Conservation (phyloP, 2,888 invertebrate species). For the Protodeltote pygarga region DNA sequence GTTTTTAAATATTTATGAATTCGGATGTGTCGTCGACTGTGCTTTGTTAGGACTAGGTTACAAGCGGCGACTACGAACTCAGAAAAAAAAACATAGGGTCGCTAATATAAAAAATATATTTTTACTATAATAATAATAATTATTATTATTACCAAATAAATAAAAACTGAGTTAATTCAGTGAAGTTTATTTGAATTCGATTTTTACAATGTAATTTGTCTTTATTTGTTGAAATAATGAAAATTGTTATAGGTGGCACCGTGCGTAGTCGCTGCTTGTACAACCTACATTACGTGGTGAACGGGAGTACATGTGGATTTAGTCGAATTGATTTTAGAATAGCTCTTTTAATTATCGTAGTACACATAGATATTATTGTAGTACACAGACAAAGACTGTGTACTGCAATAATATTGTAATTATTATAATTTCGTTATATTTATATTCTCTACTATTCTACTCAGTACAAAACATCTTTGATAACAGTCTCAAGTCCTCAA, state of each 20-base stretch:
- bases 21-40: slow-evolving; percentile 30
- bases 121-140: no score
- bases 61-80: slow-evolving; percentile 11
- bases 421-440: no score
- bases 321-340: slow-evolving; percentile 49
- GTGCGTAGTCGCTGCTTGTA: slow-evolving; percentile 17
- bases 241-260: not conserved
- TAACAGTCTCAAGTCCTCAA: no score
- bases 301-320: slow-evolving; percentile 33
- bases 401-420: no score
- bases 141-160: slow-evolving; percentile 12
- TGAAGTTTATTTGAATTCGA: slow-evolving; percentile 10
- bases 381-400: no score
- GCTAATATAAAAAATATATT: not conserved
- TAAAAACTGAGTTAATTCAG: slow-evolving; percentile 6
- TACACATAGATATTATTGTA: no score
- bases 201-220: no score
- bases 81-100: not conserved
- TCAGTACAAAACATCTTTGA: no score
- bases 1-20: slow-evolving; percentile 36
- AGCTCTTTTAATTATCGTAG: no score
- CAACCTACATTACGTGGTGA: slow-evolving; percentile 7
- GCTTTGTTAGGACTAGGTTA: slow-evolving; percentile 16
- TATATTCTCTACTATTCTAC: no score
- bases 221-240: not conserved